Base-by-base conservation (phyloP, 2,888 invertebrate genomes). In the Nysson spinosus region DNA sequence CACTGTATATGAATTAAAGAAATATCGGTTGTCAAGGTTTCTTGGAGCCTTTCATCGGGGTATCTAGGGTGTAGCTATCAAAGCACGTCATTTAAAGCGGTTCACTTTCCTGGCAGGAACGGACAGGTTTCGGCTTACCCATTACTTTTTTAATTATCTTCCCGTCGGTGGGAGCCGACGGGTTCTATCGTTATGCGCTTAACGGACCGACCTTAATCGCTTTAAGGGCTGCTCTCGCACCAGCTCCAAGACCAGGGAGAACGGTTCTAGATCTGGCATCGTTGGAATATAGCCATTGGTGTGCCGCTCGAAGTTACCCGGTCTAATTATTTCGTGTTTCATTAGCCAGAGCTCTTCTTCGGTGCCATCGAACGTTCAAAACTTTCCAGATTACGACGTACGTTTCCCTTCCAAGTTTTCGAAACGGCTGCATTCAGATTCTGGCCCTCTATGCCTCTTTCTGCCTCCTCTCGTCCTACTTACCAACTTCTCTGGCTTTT, bases 81-180 rank as follows among this genome's bases (percentile, higher is more conserved):
- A 30, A 28, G 22, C 35, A 19, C 30, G 43, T 28, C 47, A 32
- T 55, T 50, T 37, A 40, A 49, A 51, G 50, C 54, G 37, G 32
- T 44, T 49, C 39, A 19, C 52, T 64, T 62, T 69, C 51, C 58
- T 37, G 50, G 64, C 60, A 50, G 57, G 54, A 62, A 20, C 51
- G 50, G 60, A 55, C 55, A 57, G 72, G 63, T 75, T 72, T 72
- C 69, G 61, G 50, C 71, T 79, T 73, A 62, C 73, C 74, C 71
- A 75, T 83, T 82, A 83, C 73, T 81, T 82, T 81, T 82, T 80
- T 82, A 83, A 83, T 83, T 79, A 76, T 76, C 72, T 55, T 11
- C n/a, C 11, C 26, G 40, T 22, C 24, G 62, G 40, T 24, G 54
- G 51, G 20, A 69, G 55, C 42, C 61, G n/a, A n/a, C n/a, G n/a